These are phyloP conservation scores for Hydropsyche betteni DNA, from an alignment of 2,888 invertebrate genomes.

Conservation along the genomic window DNA sequence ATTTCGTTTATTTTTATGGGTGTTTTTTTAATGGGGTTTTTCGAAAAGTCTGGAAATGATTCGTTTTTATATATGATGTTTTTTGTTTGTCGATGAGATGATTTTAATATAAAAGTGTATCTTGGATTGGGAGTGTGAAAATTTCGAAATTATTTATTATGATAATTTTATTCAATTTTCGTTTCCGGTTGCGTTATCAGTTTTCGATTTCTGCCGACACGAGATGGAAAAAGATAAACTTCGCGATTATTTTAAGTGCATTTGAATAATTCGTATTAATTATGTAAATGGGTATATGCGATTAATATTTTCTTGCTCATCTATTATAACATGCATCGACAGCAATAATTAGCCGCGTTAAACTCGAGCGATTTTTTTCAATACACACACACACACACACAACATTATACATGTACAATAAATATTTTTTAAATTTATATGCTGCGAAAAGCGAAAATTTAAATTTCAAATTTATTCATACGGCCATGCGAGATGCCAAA, in stretches of 20 bases:
- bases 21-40: conserved; percentile 3
- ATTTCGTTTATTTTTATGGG: neutral
- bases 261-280: too few relatives aligned
- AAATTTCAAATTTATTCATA: conserved; percentile 19
- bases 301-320: neutral
- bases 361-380: neutral
- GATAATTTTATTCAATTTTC: too few relatives aligned
- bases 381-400: neutral
- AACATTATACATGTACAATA: neutral
- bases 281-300: neutral
- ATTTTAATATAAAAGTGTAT: too few relatives aligned
- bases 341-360: neutral
- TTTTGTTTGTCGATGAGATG: too few relatives aligned
- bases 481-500: too few relatives aligned
- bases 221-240: too few relatives aligned
- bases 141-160: too few relatives aligned
- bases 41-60: neutral
- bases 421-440: conserved; percentile 10
- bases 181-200: too few relatives aligned
- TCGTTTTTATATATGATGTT: too few relatives aligned
- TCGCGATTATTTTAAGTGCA: too few relatives aligned
- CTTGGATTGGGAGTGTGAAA: too few relatives aligned
- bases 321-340: conserved; percentile 4
- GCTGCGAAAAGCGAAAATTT: conserved; percentile 22
- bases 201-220: too few relatives aligned